phyloP scores from a whole-genome alignment of 2,888 invertebrate genomes.

The Sepiola atlantica region DNA sequence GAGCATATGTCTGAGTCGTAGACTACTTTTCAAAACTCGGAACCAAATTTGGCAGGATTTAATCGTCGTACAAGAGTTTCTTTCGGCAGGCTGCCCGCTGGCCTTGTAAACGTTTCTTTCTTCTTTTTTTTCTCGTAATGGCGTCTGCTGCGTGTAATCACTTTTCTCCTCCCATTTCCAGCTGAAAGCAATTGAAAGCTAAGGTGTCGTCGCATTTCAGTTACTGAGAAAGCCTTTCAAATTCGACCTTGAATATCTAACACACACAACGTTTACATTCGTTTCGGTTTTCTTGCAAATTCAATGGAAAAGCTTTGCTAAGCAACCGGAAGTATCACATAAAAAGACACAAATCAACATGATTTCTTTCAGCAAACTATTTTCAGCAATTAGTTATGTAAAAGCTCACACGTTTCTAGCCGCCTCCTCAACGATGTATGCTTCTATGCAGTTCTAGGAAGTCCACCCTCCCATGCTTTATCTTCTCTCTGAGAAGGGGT shows the following conservation, averaged over 20 bases:
- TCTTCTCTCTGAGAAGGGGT: no score
- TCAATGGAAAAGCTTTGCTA: not conserved
- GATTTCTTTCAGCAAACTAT: not conserved
- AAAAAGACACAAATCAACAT: not conserved
- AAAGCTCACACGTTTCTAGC: not conserved
- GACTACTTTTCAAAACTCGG: not conserved
- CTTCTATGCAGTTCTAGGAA: no score
- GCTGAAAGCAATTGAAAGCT: conserved; percentile 32
- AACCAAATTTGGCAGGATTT: not conserved
- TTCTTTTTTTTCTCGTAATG: not conserved
- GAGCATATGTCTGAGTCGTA: not conserved
- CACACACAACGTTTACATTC: not conserved
- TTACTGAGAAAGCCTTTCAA: not conserved
- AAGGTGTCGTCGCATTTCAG: not conserved
- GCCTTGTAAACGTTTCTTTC: not conserved
- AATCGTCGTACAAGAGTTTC: not conserved
- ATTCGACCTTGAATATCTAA: not conserved
- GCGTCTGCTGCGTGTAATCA: not conserved
- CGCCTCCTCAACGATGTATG: no score
- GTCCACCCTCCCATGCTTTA: no score
- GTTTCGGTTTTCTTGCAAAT: not conserved
- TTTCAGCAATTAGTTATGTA: not conserved
- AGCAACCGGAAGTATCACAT: not conserved
- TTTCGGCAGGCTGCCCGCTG: not conserved
- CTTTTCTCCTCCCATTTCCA: not conserved